These are phyloP conservation scores for Hymenopus coronatus DNA, from an alignment of 2,888 invertebrate species.

Conservation along the genomic window DNA sequence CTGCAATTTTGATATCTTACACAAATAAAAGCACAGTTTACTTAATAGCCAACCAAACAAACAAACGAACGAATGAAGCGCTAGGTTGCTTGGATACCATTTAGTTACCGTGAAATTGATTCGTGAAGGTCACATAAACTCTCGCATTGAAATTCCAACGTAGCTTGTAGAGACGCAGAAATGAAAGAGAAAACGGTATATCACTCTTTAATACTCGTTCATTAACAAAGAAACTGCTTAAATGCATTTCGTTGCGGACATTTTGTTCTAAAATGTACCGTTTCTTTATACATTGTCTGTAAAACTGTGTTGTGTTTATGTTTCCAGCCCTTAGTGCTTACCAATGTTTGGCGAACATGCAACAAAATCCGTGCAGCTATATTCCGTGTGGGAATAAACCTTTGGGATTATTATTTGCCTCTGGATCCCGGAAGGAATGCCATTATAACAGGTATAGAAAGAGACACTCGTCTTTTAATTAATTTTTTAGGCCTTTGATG, in stretches of 20 bases:
- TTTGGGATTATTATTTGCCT: slow-evolving; percentile 67
- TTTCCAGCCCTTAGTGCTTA: slow-evolving; percentile 44
- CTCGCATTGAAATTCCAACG: not conserved
- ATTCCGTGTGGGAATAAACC: slow-evolving; percentile 67
- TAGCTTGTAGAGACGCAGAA: not conserved
- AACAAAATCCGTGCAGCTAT: slow-evolving; percentile 76
- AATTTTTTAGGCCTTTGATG: no score
- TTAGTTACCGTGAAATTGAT: not conserved
- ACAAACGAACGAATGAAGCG: no score
- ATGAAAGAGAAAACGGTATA: not conserved
- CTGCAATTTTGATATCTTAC: no score
- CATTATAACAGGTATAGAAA: slow-evolving; percentile 60
- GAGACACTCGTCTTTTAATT: no score
- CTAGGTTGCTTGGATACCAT: not conserved
- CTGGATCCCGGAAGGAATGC: slow-evolving; percentile 66
- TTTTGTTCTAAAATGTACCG: no score
- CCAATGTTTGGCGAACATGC: slow-evolving; percentile 74
- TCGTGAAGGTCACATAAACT: not conserved
- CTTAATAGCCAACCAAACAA: no score
- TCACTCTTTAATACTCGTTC: not conserved
- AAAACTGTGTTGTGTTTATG: not conserved
- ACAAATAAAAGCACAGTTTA: no score
- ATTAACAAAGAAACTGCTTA: not conserved
- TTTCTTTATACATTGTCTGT: no score
- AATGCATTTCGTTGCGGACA: not conserved